Evolutionary conservation across 2,113 vertebrate species (phyloP).

Genomic region (Ranitomeya imitator): DNA sequence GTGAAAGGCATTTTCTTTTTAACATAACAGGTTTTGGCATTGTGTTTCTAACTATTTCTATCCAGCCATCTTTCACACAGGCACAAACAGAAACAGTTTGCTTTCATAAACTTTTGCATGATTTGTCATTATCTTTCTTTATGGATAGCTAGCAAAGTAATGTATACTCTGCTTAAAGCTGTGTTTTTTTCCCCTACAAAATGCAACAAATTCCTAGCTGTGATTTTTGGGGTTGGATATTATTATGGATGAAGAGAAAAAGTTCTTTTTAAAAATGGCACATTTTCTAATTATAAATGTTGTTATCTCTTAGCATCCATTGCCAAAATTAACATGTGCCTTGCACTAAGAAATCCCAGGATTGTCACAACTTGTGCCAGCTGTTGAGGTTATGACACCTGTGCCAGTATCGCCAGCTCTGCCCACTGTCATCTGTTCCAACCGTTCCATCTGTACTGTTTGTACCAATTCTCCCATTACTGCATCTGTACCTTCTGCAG

Average conservation of each 20-base stretch:
- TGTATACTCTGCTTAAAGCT: constrained; percentile 64
- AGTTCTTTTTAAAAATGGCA: constrained; percentile 87
- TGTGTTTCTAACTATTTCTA: neutral
- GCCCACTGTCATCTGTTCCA: constrained; percentile 98
- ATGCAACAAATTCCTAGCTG: constrained; percentile 74
- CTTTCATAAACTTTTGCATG: constrained; percentile 12
- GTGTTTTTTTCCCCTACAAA: constrained; percentile 74
- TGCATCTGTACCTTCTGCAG: constrained; percentile 98
- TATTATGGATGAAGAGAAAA: constrained; percentile 77
- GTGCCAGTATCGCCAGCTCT: constrained; percentile 93
- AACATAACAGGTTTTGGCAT: constrained; percentile 19
- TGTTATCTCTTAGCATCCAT: constrained; percentile 86
- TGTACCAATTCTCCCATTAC: constrained; percentile 92
- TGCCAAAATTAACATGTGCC: constrained; percentile 98
- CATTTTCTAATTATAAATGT: constrained; percentile 87
- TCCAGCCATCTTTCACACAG: neutral
- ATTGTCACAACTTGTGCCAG: constrained; percentile 99
- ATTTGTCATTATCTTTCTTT: neutral
- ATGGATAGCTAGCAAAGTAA: neutral
- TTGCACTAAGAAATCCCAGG: constrained; percentile 99
- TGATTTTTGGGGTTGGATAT: constrained; percentile 84
- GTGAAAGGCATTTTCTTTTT: neutral
- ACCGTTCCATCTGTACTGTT: constrained; percentile 95
- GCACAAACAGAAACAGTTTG: neutral
- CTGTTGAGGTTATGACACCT: constrained; percentile 99